Percentiles rank a stretch among this genome's conserved stretches.
These are phyloP conservation scores for Paratilapia polleni DNA, from an alignment of 2,113 vertebrate species.

Conservation along the genomic window DNA sequence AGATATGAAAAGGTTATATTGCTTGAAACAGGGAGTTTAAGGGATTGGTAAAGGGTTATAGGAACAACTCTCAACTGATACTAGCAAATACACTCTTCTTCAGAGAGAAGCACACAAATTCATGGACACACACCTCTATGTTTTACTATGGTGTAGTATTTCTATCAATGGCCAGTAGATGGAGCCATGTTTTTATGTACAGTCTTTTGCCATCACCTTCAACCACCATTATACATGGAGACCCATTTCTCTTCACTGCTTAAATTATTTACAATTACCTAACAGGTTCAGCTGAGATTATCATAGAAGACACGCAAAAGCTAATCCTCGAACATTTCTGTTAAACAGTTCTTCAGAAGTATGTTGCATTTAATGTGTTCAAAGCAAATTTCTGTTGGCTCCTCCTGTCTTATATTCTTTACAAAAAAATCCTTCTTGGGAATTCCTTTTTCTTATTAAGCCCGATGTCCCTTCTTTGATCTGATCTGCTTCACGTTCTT, in stretches of 20 bases:
- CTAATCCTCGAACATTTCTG: background rate
- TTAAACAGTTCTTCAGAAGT: too few relatives aligned
- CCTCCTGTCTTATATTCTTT: background rate
- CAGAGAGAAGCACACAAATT: slow-evolving; percentile 33
- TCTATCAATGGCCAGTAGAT: slow-evolving; percentile 64
- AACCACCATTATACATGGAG: background rate
- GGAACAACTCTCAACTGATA: slow-evolving; percentile 62
- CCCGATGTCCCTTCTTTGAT: background rate
- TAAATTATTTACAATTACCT: background rate
- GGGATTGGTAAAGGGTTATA: slow-evolving; percentile 35
- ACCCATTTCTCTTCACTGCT: background rate
- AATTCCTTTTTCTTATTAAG: background rate
- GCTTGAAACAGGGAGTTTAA: slow-evolving; percentile 2
- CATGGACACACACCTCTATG: background rate
- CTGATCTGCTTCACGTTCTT: background rate
- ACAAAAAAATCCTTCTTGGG: background rate
- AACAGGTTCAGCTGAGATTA: background rate
- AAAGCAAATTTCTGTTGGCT: background rate
- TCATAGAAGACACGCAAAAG: background rate
- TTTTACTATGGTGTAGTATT: background rate
- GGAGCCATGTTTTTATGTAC: slow-evolving; percentile 50
- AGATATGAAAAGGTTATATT: slow-evolving; percentile 44
- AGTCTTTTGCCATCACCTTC: background rate
- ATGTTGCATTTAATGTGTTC: background rate
- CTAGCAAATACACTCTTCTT: background rate